Evolutionary conservation across 2,888 invertebrate genomes (phyloP).

Genomic region (Acleris literana): DNA sequence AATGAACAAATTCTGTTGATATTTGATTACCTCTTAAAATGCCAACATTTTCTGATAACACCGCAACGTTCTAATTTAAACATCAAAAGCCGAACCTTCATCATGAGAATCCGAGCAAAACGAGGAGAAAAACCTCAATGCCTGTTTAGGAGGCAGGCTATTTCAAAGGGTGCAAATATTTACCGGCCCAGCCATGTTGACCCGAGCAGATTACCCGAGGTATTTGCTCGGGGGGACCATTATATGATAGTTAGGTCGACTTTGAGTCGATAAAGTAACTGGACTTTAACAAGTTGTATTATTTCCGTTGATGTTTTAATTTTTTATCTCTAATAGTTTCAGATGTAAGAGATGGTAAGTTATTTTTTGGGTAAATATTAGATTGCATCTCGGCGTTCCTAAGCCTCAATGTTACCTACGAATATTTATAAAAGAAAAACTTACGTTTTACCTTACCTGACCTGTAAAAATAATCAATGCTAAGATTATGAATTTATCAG

Average conservation of each 20-base stretch:
- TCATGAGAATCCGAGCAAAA: constrained; percentile 13
- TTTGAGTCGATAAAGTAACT: background rate
- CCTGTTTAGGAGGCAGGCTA: constrained; percentile 22
- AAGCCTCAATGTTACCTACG: too few relatives aligned
- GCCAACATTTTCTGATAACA: constrained; percentile 1
- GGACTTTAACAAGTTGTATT: too few relatives aligned
- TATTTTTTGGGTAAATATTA: too few relatives aligned
- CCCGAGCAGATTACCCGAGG: constrained; percentile 21
- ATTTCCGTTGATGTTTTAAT: too few relatives aligned
- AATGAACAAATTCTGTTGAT: background rate
- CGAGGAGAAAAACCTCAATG: constrained; percentile 28
- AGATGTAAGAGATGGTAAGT: too few relatives aligned
- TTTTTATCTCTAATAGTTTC: too few relatives aligned
- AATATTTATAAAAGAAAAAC: too few relatives aligned
- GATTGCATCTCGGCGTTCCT: too few relatives aligned
- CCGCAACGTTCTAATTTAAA: constrained; percentile 14
- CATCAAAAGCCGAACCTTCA: constrained; percentile 23
- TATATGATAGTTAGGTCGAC: constrained; percentile 2
- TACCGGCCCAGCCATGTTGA: constrained; percentile 23
- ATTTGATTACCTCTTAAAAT: background rate
- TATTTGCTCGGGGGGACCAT: constrained; percentile 23
- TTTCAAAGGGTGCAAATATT: constrained; percentile 35
- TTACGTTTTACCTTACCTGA: too few relatives aligned
- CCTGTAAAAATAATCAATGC: too few relatives aligned
- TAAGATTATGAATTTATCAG: too few relatives aligned